Conservation (phyloP, 2,797 vertebrate species). For the Chelon labrosus region DNA sequence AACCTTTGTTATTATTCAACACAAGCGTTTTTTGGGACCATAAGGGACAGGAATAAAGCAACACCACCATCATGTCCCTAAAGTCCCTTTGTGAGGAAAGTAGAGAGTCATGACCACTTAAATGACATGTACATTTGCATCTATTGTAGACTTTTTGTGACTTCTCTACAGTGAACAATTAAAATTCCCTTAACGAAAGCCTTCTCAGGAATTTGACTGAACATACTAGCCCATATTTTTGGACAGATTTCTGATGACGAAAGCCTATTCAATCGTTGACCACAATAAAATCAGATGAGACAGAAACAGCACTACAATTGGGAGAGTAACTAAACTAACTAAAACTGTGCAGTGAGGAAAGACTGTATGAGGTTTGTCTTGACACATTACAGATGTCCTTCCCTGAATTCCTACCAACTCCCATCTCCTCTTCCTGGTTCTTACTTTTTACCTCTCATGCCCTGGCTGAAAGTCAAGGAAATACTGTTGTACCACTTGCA, state of each 20-base stretch:
- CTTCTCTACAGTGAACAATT: background rate
- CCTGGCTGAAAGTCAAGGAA: slow-evolving; percentile 8
- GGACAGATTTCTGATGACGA: no score
- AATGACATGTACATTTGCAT: background rate
- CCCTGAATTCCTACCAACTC: background rate
- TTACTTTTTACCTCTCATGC: background rate
- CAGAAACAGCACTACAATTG: background rate
- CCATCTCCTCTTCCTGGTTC: background rate
- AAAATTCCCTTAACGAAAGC: no score
- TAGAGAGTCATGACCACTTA: background rate
- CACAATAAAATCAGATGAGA: no score
- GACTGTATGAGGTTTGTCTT: background rate
- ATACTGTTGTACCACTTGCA: slow-evolving; percentile 13
- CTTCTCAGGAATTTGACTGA: no score
- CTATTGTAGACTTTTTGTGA: background rate
- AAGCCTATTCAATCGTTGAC: no score
- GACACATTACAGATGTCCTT: slow-evolving; percentile 16
- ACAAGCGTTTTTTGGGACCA: slow-evolving; percentile 6
- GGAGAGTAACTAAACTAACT: background rate
- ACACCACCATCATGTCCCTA: background rate
- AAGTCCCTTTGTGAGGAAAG: background rate
- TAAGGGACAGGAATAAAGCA: background rate
- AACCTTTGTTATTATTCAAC: background rate
- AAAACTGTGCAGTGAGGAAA: background rate
- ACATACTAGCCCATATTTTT: no score